Evolutionary conservation across 2,113 vertebrate species (phyloP).

Genomic region (Platichthys flesus): DNA sequence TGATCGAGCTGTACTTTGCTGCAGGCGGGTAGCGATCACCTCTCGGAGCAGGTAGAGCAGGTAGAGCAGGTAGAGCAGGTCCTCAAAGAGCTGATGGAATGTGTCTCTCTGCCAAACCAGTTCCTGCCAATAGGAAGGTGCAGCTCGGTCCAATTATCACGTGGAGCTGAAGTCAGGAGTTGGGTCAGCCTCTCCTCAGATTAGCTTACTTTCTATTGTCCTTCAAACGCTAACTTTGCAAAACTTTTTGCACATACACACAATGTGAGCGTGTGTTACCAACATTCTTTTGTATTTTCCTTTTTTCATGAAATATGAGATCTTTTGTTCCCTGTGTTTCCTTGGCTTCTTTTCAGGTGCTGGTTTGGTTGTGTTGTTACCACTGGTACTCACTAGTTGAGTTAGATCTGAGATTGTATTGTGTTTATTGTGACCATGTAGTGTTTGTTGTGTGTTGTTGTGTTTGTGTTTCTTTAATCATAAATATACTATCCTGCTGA

Average conservation of each 20-base stretch:
- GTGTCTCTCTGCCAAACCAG: slow-evolving; percentile 23
- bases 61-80: slow-evolving; percentile 61
- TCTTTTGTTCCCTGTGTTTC: too few relatives aligned
- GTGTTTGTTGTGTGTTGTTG: too few relatives aligned
- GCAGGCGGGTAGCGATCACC: slow-evolving; percentile 17
- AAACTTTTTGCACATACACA: not conserved
- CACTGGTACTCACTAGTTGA: too few relatives aligned
- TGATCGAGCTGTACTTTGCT: slow-evolving; percentile 36
- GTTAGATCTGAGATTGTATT: too few relatives aligned
- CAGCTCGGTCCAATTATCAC: not conserved
- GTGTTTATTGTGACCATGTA: too few relatives aligned
- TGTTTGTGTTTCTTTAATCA: too few relatives aligned
- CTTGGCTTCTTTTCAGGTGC: too few relatives aligned
- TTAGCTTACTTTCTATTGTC: not conserved
- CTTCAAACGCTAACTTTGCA: not conserved
- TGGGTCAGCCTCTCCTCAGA: not conserved
- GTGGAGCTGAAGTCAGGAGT: not conserved
- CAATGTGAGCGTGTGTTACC: not conserved
- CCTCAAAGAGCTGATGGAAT: slow-evolving; percentile 6
- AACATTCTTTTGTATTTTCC: too few relatives aligned
- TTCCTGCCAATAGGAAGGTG: not conserved
- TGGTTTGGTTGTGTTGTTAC: too few relatives aligned
- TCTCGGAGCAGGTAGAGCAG: slow-evolving; percentile 60
- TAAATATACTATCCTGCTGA: too few relatives aligned
- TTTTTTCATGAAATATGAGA: too few relatives aligned